Evolutionary conservation across 2,797 vertebrate species (phyloP), one percentile per base, ranked within the genome.

Genomic region (Sebastes oblongus): DNA sequence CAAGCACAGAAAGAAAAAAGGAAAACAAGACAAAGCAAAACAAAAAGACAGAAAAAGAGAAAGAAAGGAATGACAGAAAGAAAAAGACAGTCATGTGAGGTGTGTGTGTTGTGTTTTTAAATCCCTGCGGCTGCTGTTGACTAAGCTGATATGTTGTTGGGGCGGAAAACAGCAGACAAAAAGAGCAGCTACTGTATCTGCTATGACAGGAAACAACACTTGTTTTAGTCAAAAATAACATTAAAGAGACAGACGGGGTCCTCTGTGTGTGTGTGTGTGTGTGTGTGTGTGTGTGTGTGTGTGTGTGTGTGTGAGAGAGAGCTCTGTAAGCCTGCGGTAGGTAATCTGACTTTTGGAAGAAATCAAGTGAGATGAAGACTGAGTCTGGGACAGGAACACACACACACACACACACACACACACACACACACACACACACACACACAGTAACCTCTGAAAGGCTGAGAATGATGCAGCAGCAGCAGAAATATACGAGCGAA

Each of bases 161-260:
- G 22, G 6, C 25, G n/a, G 6, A 13, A 32, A 52, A n/a, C 50
- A 2, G 1, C 18, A 6, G 29, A 4, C 10, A 75, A 75, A 71
- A 76, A 61, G n/a, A 30, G 39, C 66, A 77, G 77, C 66, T 59
- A 12, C 60, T 67, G 61, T 66, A 65, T 74, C 67, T 77, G 80
- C 59, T 14, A 14, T 58, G 85, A 78, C 77, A 59, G 56, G 18
- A 32, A 82, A 42, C 75, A 75, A 68, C 60, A 76, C 78, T 81
- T 83, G 90, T 85, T 88, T 78, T 61, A 87, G 80, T 88, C 85
- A 83, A 64, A 88, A 87, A 85, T 77, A 82, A 77, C 81, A 82
- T 82, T 52, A 88, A 67, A 86, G 68, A 78, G 34, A 75, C 66
- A 34, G 52, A 71, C 72, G 20, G 5, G 66, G 80, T 71, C 56